Evolutionary conservation across 2,888 invertebrate genomes (phyloP), one percentile per base, ranked within the genome.

Genomic region (Dasypolia templi): DNA sequence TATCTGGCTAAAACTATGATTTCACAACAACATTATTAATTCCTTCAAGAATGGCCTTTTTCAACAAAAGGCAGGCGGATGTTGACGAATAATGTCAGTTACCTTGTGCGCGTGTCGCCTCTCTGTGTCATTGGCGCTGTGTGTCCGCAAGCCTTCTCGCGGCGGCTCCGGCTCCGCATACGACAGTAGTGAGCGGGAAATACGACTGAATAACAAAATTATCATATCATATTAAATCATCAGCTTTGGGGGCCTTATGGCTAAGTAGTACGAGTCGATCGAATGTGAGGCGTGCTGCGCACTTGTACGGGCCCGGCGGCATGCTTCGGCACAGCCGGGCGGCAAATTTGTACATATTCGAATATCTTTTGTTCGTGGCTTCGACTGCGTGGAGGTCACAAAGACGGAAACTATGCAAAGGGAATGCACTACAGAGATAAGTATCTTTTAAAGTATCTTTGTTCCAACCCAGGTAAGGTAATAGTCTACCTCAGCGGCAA

Each of bases 161-260:
- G 44, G 69, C 72, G 11, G 44, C 80, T 32, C 72, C 78, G 19
- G 51, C 26, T 88, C 89, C 3, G 85, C 35, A 83, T 87, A 85
- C 2, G 95, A 93, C 44, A 95, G 86, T 0, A 95, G 92, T 0
- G 95, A 95, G 29, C 95, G 94, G 0, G 95, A 94, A 44, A 92
- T 91, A 2, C 95, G 93, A 0, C 94, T 64, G n/a, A 0, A 53
- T n/a, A 35, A 12, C 17, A n/a, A 35, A 14, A 62, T 42, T 61
- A 19, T 12, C 42, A 6, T 42, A 26, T 26, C 35, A 9, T n/a
- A 1, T 2, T 7, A 35, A 14, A 59, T 9, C 14, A 9, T 17
- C 17, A 39, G 17, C 22, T 35, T 14, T 7, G 22, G 11, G 32
- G n/a, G 35, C 14, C 22, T 59, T 14, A 35, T 7, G n/a, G 17